Conservation (phyloP, 1,140 invertebrate species). For the Drosophila serrata region DNA sequence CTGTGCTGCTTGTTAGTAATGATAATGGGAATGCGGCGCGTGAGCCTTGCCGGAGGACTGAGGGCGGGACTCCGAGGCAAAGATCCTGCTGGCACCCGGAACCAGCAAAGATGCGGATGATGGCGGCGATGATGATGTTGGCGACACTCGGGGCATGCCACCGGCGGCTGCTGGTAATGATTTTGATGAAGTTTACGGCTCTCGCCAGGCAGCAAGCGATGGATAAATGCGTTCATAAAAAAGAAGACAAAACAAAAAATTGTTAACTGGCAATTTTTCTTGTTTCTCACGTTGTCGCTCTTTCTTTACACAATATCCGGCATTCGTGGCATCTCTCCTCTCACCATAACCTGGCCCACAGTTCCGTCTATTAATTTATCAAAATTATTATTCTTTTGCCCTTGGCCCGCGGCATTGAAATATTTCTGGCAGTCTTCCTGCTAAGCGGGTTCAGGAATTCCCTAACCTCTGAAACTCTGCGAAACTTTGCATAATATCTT, state of each 20-base stretch:
- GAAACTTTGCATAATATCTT: constrained; percentile 29
- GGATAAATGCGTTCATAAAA: constrained; percentile 54
- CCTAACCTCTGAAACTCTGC: constrained; percentile 2
- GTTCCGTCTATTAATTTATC: constrained; percentile 76
- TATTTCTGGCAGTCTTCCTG: constrained; percentile 46
- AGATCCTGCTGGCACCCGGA: constrained; percentile 24
- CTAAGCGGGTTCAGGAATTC: constrained; percentile 21
- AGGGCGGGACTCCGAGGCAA: not conserved
- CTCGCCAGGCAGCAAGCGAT: constrained; percentile 6
- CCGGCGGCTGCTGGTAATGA: constrained; percentile 61
- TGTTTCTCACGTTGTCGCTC: constrained; percentile 19
- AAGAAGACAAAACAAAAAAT: constrained; percentile 60
- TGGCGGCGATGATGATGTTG: constrained; percentile 47
- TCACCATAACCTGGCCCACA: constrained; percentile 41
- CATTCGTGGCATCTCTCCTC: constrained; percentile 38
- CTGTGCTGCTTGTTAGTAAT: constrained; percentile 67
- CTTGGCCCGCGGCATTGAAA: constrained; percentile 27
- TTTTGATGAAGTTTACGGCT: constrained; percentile 69
- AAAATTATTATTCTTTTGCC: constrained; percentile 59
- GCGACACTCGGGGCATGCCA: constrained; percentile 41
- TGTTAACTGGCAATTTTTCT: constrained; percentile 79
- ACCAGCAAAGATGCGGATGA: constrained; percentile 24
- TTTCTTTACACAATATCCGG: constrained; percentile 60
- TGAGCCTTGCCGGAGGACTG: constrained; percentile 27
- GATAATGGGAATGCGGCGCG: constrained; percentile 63